These are phyloP conservation scores for Drosophila lacicola DNA, from an alignment of 2,888 invertebrate genomes.

Conservation along the genomic window DNA sequence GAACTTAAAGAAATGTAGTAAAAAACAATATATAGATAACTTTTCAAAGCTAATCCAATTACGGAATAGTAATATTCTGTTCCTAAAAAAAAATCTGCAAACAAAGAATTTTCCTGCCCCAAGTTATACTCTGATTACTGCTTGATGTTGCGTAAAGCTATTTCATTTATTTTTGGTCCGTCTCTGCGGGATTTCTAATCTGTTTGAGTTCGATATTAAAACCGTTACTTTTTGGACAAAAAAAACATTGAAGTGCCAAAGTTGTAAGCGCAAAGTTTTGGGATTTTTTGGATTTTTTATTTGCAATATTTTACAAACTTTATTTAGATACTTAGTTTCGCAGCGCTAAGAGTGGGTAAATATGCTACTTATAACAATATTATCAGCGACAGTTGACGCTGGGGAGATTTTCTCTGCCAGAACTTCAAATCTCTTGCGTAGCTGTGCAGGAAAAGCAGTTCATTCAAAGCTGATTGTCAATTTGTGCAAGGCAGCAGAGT, in stretches of 20 bases:
- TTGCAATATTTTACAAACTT: conserved; percentile 44
- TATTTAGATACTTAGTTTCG: conserved; percentile 23
- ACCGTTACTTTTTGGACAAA: conserved; percentile 3
- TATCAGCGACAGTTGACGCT: conserved; percentile 35
- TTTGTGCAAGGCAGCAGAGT: conserved; percentile 10
- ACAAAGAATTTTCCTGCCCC: too few relatives aligned
- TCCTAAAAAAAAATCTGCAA: too few relatives aligned
- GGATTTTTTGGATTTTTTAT: conserved; percentile 4
- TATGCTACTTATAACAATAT: conserved; percentile 56
- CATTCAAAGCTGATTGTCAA: conserved; percentile 75
- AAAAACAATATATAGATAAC: too few relatives aligned
- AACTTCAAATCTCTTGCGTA: conserved; percentile 17
- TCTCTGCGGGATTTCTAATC: conserved; percentile 14
- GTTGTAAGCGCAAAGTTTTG: conserved; percentile 30
- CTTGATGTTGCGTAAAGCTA: conserved; percentile 14
- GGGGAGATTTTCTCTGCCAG: conserved; percentile 20
- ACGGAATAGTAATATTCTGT: too few relatives aligned
- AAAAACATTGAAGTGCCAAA: conserved; percentile 15
- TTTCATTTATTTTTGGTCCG: conserved; percentile 1
- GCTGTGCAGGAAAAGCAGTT: conserved; percentile 39
- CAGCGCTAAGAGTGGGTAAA: conserved; percentile 45
- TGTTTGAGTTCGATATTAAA: conserved; percentile 18
- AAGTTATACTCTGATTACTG: conserved; percentile 15
- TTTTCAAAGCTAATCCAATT: too few relatives aligned
- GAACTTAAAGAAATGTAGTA: too few relatives aligned